These are phyloP conservation scores for Listronotus bonariensis DNA, from an alignment of 1,140 invertebrate genomes.

Conservation along the genomic window DNA sequence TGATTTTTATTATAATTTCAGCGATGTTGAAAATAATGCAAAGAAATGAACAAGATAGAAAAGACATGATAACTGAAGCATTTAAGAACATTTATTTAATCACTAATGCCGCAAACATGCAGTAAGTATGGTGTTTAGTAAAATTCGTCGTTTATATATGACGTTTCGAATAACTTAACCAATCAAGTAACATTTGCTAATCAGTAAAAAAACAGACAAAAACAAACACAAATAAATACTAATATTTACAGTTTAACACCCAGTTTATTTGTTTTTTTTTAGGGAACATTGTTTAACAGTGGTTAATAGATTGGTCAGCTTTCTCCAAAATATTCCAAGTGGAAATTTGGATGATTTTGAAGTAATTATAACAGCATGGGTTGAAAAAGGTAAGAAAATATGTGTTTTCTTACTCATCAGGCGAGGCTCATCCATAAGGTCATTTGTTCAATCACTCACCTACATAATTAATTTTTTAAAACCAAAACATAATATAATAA, in stretches of 20 bases:
- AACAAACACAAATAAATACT: no score
- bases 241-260: no score
- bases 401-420: no score
- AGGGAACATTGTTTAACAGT: slow-evolving; percentile 49
- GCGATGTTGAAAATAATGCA: slow-evolving; percentile 50
- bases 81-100: slow-evolving; percentile 48
- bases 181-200: not conserved
- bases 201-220: not conserved
- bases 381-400: slow-evolving; percentile 42
- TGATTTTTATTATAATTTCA: slow-evolving; percentile 26
- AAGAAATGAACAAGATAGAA: slow-evolving; percentile 48
- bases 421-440: no score
- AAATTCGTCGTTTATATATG: not conserved
- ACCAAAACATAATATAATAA: no score
- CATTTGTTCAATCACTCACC: no score
- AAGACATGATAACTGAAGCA: slow-evolving; percentile 45
- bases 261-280: slow-evolving; percentile 29
- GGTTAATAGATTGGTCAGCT: slow-evolving; percentile 43
- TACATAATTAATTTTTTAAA: no score
- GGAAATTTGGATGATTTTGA: slow-evolving; percentile 43
- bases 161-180: not conserved
- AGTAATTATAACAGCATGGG: slow-evolving; percentile 48
- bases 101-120: slow-evolving; percentile 43
- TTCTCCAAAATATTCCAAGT: slow-evolving; percentile 38
- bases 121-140: slow-evolving; percentile 38